Percentiles rank a stretch among this genome's conserved stretches.
These are phyloP conservation scores for Onthophagus taurus DNA, from an alignment of 1,140 invertebrate genomes.

Conservation along the genomic window DNA sequence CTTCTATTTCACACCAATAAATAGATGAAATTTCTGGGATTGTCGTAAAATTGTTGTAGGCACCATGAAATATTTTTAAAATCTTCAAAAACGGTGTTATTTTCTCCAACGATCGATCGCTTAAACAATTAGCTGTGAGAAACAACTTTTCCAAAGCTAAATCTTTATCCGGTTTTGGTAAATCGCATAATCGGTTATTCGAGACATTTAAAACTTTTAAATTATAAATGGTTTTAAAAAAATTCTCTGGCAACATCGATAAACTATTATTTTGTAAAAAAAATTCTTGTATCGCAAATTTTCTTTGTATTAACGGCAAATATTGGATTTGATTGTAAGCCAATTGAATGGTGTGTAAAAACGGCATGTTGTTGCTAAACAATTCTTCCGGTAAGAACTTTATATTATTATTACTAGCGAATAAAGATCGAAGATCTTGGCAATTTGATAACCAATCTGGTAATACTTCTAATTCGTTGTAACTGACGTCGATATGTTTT, in stretches of 20 bases:
- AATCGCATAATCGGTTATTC: slow-evolving; percentile 61
- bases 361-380: slow-evolving; percentile 59
- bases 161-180: slow-evolving; percentile 50
- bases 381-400: slow-evolving; percentile 59
- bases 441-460: slow-evolving; percentile 72
- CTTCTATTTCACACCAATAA: slow-evolving; percentile 69
- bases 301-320: slow-evolving; percentile 57
- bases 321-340: slow-evolving; percentile 65
- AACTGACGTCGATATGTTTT: slow-evolving; percentile 64
- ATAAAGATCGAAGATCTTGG: slow-evolving; percentile 58
- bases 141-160: slow-evolving; percentile 60
- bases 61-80: slow-evolving; percentile 61
- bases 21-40: slow-evolving; percentile 65
- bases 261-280: slow-evolving; percentile 70
- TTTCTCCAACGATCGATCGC: slow-evolving; percentile 58
- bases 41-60: slow-evolving; percentile 65
- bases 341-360: slow-evolving; percentile 59
- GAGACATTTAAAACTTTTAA: slow-evolving; percentile 65
- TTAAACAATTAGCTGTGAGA: slow-evolving; percentile 67
- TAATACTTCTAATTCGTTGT: slow-evolving; percentile 63
- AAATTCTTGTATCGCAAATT: slow-evolving; percentile 57
- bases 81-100: slow-evolving; percentile 44
- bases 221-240: slow-evolving; percentile 62
- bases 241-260: slow-evolving; percentile 59
- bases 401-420: slow-evolving; percentile 65